phyloP scores from a whole-genome alignment of 2,797 vertebrate genomes.

The Falco columbarius region DNA sequence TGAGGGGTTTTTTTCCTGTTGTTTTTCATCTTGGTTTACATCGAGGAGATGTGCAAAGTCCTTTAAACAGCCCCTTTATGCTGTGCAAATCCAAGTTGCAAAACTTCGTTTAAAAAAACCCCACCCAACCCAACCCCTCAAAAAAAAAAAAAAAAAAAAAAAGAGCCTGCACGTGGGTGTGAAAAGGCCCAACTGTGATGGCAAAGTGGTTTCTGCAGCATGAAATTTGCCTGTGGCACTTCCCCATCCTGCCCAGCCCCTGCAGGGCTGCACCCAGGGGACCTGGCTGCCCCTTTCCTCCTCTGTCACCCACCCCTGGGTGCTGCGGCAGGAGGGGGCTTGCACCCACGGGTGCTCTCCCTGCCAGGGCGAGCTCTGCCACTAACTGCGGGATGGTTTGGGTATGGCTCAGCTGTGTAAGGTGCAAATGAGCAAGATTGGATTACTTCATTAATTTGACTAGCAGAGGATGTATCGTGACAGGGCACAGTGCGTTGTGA shows the following conservation, averaged over 20 bases:
- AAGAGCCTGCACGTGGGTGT: background rate
- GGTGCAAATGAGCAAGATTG: background rate
- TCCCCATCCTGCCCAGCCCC: background rate
- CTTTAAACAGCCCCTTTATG: background rate
- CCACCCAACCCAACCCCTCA: background rate
- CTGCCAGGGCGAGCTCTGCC: background rate
- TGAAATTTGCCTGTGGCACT: constrained; percentile 5
- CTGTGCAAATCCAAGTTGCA: background rate
- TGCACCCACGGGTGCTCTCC: background rate
- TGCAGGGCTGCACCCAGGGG: background rate
- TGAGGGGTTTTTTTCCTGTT: background rate
- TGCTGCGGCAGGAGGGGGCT: background rate
- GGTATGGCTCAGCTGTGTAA: rapidly evolving
- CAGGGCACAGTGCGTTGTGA: rapidly evolving
- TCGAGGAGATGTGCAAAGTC: background rate
- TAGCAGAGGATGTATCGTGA: background rate
- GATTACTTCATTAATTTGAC: background rate
- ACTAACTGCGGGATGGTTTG: background rate
- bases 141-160: background rate
- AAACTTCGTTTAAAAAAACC: background rate
- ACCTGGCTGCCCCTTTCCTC: background rate
- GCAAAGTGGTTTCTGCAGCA: background rate
- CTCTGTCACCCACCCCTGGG: background rate
- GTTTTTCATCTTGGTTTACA: background rate
- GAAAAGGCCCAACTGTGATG: background rate